Percentiles rank a stretch among this genome's conserved stretches.
These are phyloP conservation scores for Epinotia demarniana DNA, from an alignment of 2,888 invertebrate genomes.

Conservation along the genomic window DNA sequence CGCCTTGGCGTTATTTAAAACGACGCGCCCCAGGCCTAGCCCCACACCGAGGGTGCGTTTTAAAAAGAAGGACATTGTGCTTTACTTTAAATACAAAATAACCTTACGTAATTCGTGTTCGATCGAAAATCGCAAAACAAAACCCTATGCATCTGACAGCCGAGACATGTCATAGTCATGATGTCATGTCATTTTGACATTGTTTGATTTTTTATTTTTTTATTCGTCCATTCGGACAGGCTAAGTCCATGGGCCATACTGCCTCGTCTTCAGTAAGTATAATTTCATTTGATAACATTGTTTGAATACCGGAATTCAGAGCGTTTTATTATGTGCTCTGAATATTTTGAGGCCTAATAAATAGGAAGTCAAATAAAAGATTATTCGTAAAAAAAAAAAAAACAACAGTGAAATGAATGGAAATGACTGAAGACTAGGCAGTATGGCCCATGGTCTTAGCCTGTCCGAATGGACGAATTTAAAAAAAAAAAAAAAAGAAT, in stretches of 20 bases:
- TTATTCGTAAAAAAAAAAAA: background rate
- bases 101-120: constrained; percentile 74
- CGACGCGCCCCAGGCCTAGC: constrained; percentile 60
- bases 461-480: too few relatives aligned
- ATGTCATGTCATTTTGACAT: background rate
- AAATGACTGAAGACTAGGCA: too few relatives aligned
- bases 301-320: background rate
- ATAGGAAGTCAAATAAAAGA: background rate
- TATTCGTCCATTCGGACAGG: too few relatives aligned
- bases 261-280: too few relatives aligned
- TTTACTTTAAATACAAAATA: constrained; percentile 48
- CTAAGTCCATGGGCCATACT: too few relatives aligned
- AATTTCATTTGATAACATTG: too few relatives aligned
- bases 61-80: constrained; percentile 71
- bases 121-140: constrained; percentile 44
- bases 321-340: background rate
- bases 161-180: background rate
- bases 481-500: background rate
- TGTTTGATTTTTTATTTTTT: too few relatives aligned
- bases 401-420: too few relatives aligned
- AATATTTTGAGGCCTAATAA: background rate
- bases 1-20: constrained; percentile 62
- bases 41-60: constrained; percentile 71
- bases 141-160: constrained; percentile 2
- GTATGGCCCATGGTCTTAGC: too few relatives aligned